Conservation (phyloP, 2,113 vertebrate species). For the Apeltes quadracus region DNA sequence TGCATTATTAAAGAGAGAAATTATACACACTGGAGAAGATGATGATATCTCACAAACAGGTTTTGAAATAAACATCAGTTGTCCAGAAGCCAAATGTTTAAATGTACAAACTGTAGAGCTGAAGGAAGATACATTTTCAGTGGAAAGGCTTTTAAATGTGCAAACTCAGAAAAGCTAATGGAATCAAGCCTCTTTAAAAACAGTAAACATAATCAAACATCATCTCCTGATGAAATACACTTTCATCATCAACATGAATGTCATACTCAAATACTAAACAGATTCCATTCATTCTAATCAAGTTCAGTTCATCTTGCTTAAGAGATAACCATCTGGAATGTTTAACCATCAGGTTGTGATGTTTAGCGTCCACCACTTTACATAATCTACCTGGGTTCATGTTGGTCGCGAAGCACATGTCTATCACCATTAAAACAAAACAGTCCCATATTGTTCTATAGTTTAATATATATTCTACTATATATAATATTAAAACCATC, state of each 20-base stretch:
- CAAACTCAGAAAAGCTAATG: background rate
- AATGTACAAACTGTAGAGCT: background rate
- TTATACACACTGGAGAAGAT: slow-evolving; percentile 42
- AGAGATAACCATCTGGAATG: background rate
- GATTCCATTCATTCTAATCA: slow-evolving; percentile 30
- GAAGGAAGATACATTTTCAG: background rate
- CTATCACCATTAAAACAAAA: background rate
- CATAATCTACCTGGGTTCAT: background rate
- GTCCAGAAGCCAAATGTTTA: slow-evolving; percentile 6
- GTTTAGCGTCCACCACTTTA: background rate
- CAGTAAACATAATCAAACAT: background rate
- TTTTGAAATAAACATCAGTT: slow-evolving; percentile 27
- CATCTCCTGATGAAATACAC: background rate
- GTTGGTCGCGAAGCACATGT: background rate
- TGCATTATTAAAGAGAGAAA: slow-evolving; percentile 70
- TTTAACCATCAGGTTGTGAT: slow-evolving; percentile 15
- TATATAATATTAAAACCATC: background rate
- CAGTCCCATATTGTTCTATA: background rate
- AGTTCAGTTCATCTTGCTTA: slow-evolving; percentile 11
- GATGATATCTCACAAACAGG: no score
- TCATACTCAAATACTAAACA: background rate
- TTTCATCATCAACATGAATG: background rate
- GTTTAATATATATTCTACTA: no score
- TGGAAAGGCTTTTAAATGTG: background rate
- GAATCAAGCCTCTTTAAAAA: background rate